Conservation (phyloP, 2,113 vertebrate species). For the Tragelaphus buxtoni region DNA sequence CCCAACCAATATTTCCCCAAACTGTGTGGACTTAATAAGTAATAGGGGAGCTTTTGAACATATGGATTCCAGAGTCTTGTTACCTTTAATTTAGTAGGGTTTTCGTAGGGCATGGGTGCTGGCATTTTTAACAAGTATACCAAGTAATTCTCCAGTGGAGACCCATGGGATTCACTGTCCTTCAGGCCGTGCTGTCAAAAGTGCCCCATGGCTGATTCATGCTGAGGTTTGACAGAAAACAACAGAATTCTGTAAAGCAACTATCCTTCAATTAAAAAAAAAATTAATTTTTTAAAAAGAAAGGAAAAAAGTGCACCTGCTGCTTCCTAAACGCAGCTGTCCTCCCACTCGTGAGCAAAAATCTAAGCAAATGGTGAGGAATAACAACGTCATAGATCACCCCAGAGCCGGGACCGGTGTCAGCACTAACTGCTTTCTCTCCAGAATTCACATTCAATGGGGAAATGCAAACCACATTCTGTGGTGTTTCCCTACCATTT, state of each 20-base stretch:
- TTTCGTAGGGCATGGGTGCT: not conserved
- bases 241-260: not conserved
- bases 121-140: not conserved
- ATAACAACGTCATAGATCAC: not conserved
- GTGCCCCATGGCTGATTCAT: not conserved
- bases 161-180: not conserved
- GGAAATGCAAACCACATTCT: not conserved
- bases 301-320: not conserved
- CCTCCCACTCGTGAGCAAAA: not conserved
- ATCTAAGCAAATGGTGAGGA: not conserved
- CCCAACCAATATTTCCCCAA: not conserved
- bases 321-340: rapidly evolving
- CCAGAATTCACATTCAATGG: not conserved
- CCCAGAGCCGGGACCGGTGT: not conserved
- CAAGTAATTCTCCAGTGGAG: not conserved
- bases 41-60: not conserved
- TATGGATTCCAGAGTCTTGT: rapidly evolving
- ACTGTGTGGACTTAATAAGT: not conserved
- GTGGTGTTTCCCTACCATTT: not conserved
- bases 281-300: not conserved
- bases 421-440: not conserved
- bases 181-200: not conserved
- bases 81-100: not conserved
- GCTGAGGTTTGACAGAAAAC: not conserved
- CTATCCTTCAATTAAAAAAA: not conserved